These are phyloP conservation scores for Trichopria drosophilae DNA, from an alignment of 2,888 invertebrate species.

Conservation along the genomic window DNA sequence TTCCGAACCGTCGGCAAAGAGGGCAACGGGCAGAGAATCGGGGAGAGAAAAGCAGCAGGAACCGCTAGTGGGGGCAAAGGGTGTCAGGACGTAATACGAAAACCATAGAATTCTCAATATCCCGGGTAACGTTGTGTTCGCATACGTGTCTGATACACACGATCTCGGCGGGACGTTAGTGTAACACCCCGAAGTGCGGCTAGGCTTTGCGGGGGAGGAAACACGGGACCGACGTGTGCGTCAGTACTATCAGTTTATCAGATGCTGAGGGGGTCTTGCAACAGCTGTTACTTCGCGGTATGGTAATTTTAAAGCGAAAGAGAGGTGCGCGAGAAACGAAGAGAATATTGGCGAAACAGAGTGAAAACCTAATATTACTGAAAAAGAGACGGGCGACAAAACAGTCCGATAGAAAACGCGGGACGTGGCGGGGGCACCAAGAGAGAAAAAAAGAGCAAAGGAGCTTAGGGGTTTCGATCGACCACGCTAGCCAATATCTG, in stretches of 20 bases:
- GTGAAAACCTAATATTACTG: conserved; percentile 15
- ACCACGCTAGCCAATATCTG: conserved; percentile 52
- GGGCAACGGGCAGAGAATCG: conserved; percentile 2
- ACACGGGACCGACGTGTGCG: conserved; percentile 33
- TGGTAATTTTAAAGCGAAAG: conserved; percentile 49
- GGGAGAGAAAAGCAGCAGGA: not conserved
- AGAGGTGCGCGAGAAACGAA: conserved; percentile 17
- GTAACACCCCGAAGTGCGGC: too few relatives aligned
- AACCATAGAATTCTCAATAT: conserved; percentile 47
- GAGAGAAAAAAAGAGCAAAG: conserved; percentile 27
- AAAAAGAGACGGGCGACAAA: conserved; percentile 18
- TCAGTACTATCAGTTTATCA: conserved; percentile 56
- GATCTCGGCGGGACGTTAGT: too few relatives aligned
- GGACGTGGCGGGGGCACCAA: conserved; percentile 20
- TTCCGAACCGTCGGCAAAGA: conserved; percentile 15
- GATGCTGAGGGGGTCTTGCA: conserved; percentile 42
- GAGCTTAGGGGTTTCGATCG: conserved; percentile 35
- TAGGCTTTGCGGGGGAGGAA: conserved; percentile 25
- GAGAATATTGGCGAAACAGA: conserved; percentile 12
- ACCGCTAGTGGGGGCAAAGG: conserved; percentile 25
- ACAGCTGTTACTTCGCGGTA: conserved; percentile 54
- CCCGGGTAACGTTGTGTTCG: too few relatives aligned
- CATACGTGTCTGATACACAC: too few relatives aligned
- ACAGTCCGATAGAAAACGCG: conserved; percentile 5
- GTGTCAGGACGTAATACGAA: too few relatives aligned